A percentile compares a stretch with the other conserved stretches of the same genome.
Evolutionary conservation across 1,140 invertebrate genomes (phyloP).

Genomic region (Sminthurides bifidus): DNA sequence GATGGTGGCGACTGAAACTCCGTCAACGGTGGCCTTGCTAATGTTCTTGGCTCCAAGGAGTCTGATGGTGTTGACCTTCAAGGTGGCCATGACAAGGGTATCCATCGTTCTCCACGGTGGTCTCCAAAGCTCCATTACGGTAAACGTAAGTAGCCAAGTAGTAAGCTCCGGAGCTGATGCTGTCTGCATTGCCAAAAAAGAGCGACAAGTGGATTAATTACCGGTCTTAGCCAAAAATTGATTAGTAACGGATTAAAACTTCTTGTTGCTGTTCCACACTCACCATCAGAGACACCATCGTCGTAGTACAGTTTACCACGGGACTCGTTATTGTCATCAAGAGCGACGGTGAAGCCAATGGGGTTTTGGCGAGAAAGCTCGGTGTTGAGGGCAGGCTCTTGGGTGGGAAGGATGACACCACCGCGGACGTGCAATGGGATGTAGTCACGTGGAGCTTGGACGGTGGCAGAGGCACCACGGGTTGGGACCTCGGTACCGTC

Average conservation of each 20-base stretch:
- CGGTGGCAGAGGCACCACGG: constrained; percentile 39
- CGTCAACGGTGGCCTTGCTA: constrained; percentile 9
- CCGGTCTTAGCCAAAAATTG: background rate
- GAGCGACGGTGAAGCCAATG: constrained; percentile 35
- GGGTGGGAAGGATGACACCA: constrained; percentile 58
- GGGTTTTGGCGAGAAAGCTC: constrained; percentile 33
- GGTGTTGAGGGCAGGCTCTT: constrained; percentile 52
- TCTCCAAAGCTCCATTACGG: background rate
- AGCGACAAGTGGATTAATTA: background rate
- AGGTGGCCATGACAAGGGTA: constrained; percentile 4
- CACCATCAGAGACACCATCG: constrained; percentile 50
- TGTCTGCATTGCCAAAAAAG: constrained; percentile 1
- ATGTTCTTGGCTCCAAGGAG: constrained; percentile 5
- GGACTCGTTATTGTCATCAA: constrained; percentile 32
- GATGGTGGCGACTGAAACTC: background rate
- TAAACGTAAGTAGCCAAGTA: constrained; percentile 9
- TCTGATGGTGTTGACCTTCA: background rate
- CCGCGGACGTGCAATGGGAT: constrained; percentile 52
- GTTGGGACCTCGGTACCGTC: constrained; percentile 38
- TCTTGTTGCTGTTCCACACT: constrained; percentile 25
- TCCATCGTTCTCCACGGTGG: constrained; percentile 3
- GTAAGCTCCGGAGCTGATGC: background rate
- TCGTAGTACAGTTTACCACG: constrained; percentile 37
- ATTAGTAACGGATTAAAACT: background rate
- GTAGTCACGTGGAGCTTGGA: constrained; percentile 48